These are phyloP conservation scores for Thripadectes ignobilis DNA, from an alignment of 2,797 vertebrate species.

Conservation along the genomic window DNA sequence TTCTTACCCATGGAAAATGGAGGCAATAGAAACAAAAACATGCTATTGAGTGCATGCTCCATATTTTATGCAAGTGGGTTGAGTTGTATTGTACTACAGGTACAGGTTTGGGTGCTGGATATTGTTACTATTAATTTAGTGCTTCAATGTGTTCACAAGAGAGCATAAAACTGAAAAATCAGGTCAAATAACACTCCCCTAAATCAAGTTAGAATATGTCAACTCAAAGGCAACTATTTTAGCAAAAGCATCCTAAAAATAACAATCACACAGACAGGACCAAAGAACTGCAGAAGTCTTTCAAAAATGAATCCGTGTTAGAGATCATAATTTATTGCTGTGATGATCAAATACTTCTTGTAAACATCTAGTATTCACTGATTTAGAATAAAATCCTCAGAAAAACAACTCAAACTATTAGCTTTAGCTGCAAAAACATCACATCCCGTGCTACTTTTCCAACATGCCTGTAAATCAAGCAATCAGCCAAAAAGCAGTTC, in stretches of 20 bases:
- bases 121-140: neutral
- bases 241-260: neutral
- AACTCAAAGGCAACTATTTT: neutral
- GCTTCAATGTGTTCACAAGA: neutral
- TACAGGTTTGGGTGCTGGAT: neutral
- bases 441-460: neutral
- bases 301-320: neutral
- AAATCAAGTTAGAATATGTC: neutral
- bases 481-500: neutral
- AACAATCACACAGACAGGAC: neutral
- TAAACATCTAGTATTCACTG: neutral
- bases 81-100: neutral
- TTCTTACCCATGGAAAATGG: neutral
- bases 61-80: neutral
- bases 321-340: neutral
- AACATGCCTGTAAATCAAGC: neutral
- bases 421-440: neutral
- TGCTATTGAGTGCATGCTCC: neutral
- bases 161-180: neutral
- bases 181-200: neutral
- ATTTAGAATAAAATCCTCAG: neutral
- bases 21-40: neutral
- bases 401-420: neutral
- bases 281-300: neutral
- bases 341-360: neutral